These are phyloP conservation scores for Chaetophractus vellerosus DNA, from an alignment of 2,797 vertebrate genomes.

Conservation along the genomic window DNA sequence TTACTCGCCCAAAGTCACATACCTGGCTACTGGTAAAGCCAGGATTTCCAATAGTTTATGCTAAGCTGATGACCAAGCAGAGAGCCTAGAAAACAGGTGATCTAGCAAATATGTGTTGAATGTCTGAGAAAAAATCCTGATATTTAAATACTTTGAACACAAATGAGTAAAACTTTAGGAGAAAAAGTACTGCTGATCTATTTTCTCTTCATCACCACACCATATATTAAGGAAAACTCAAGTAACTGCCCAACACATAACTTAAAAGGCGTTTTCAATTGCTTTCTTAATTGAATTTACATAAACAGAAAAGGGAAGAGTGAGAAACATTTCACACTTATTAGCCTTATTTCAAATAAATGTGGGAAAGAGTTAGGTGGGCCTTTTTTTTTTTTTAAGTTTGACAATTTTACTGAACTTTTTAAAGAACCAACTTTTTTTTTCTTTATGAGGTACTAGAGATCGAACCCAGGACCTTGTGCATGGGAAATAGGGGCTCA, in stretches of 20 bases:
- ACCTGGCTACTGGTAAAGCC: neutral
- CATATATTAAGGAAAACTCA: neutral
- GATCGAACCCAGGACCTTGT: no score
- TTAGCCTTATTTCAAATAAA: conserved; percentile 42
- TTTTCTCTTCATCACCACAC: neutral
- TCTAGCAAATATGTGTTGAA: neutral
- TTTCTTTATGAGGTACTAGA: no score
- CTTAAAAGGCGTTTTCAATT: neutral
- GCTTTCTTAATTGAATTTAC: conserved; percentile 31
- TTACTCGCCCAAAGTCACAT: neutral
- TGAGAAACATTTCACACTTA: neutral
- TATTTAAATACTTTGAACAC: conserved; percentile 7
- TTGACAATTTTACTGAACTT: no score
- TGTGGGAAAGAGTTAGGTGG: neutral
- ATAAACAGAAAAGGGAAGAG: neutral
- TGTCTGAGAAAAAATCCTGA: neutral
- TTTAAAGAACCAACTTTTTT: no score
- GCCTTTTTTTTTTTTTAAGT: neutral
- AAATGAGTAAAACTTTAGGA: neutral
- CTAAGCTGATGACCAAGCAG: neutral
- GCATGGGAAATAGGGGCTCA: no score
- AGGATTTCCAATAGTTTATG: neutral
- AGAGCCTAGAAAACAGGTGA: neutral
- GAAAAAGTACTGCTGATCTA: neutral
- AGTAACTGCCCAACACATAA: neutral